Conservation (phyloP, 2,888 invertebrate species). For the Drosophila paranaensis region DNA sequence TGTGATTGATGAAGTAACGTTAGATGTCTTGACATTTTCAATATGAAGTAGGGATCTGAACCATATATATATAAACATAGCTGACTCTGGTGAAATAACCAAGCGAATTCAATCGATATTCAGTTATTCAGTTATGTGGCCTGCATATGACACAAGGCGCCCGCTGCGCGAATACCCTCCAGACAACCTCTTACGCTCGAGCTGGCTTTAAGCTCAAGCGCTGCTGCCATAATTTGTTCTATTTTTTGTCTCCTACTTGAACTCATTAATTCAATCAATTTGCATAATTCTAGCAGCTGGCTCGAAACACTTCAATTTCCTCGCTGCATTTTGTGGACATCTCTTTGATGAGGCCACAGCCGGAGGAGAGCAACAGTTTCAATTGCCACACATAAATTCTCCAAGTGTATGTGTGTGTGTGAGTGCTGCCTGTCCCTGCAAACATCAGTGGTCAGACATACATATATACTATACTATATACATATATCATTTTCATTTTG, state of each 20-base stretch:
- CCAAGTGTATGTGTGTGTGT: background rate
- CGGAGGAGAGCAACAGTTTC: constrained; percentile 27
- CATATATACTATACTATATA: constrained; percentile 1
- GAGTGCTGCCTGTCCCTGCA: background rate
- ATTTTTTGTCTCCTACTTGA: background rate
- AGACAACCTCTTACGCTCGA: constrained; percentile 3
- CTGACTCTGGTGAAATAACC: constrained; percentile 3
- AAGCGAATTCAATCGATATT: constrained; percentile 23
- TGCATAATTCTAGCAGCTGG: constrained; percentile 58
- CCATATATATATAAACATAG: background rate
- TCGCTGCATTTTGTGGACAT: constrained; percentile 63
- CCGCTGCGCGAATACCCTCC: constrained; percentile 29
- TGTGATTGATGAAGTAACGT: constrained; percentile 18
- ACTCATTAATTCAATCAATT: constrained; percentile 68
- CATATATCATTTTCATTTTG: constrained; percentile 80
- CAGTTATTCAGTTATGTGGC: constrained; percentile 1
- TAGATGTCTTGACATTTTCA: background rate
- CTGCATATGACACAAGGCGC: constrained; percentile 23
- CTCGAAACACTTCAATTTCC: constrained; percentile 28
- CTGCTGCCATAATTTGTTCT: background rate
- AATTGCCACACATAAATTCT: constrained; percentile 54
- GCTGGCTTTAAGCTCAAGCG: constrained; percentile 12
- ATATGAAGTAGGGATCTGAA: background rate
- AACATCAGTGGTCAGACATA: constrained; percentile 37
- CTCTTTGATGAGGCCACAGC: constrained; percentile 57